Conservation (phyloP, 2,113 vertebrate genomes). For the Todiramphus saurophagus region DNA sequence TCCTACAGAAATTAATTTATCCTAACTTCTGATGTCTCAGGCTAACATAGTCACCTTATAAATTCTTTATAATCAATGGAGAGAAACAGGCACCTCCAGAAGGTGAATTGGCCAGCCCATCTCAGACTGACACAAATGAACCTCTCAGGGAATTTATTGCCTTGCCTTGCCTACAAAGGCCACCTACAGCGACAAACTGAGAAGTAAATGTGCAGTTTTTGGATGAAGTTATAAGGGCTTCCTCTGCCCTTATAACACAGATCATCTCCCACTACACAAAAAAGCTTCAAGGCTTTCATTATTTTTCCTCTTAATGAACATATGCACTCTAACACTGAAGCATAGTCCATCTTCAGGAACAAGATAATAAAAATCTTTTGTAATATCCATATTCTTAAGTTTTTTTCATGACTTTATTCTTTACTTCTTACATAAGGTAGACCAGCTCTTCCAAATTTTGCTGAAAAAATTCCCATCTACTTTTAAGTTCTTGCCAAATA, state of each 20-base stretch:
- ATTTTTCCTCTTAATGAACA: background rate
- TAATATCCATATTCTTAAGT: background rate
- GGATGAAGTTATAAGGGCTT: background rate
- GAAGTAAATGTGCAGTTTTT: background rate
- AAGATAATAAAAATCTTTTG: background rate
- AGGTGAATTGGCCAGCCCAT: background rate
- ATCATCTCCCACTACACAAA: background rate
- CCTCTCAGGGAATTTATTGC: background rate
- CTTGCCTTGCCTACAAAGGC: background rate
- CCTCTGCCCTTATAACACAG: background rate
- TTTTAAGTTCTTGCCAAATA: background rate
- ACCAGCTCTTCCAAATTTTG: background rate
- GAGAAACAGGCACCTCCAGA: background rate
- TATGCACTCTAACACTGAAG: fast-evolving
- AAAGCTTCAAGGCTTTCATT: background rate
- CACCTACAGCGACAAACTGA: background rate
- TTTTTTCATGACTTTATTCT: background rate
- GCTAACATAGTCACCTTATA: background rate
- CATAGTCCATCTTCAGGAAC: background rate
- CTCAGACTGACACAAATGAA: background rate
- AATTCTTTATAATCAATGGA: background rate
- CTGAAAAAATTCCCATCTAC: background rate
- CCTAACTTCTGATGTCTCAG: background rate
- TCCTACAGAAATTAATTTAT: background rate
- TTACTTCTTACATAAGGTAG: background rate